A percentile compares a stretch with the other conserved stretches of the same genome.
Conservation (phyloP, 2,888 invertebrate genomes). For the Dryocosmus kuriphilus region DNA sequence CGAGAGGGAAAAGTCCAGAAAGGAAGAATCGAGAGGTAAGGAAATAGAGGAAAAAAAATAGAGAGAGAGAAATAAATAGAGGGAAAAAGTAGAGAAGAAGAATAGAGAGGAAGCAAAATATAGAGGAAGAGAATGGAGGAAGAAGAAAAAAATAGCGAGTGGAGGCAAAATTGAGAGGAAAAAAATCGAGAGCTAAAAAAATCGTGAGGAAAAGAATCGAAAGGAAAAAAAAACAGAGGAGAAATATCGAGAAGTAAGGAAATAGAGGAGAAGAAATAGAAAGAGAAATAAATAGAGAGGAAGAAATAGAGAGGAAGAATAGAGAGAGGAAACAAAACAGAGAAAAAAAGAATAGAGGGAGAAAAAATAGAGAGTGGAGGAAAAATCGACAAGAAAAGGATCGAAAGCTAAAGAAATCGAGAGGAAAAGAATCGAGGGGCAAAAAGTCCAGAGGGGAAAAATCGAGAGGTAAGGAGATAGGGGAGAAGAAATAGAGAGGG, state of each 20-base stretch:
- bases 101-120: neutral
- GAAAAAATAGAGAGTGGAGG: neutral
- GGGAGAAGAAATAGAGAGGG: too few relatives aligned
- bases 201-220: neutral
- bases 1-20: too few relatives aligned
- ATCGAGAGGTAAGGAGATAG: too few relatives aligned
- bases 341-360: conserved; percentile 3
- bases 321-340: neutral
- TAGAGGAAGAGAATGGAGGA: conserved; percentile 67
- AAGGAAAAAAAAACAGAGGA: conserved; percentile 49
- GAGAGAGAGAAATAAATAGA: neutral
- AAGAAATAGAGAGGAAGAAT: neutral
- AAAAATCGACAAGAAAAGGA: too few relatives aligned
- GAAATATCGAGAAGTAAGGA: too few relatives aligned
- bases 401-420: too few relatives aligned
- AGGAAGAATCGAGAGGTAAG: conserved; percentile 74
- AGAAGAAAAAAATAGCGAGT: conserved; percentile 55
- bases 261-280: neutral
- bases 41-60: too few relatives aligned
- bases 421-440: too few relatives aligned
- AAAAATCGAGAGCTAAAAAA: conserved; percentile 16
- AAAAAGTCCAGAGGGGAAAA: too few relatives aligned
- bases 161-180: too few relatives aligned
- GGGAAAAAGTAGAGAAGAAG: conserved; percentile 25
- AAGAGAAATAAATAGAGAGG: neutral